Base-by-base conservation (phyloP, 2,113 vertebrate species). In the Lichenostomus cassidix region DNA sequence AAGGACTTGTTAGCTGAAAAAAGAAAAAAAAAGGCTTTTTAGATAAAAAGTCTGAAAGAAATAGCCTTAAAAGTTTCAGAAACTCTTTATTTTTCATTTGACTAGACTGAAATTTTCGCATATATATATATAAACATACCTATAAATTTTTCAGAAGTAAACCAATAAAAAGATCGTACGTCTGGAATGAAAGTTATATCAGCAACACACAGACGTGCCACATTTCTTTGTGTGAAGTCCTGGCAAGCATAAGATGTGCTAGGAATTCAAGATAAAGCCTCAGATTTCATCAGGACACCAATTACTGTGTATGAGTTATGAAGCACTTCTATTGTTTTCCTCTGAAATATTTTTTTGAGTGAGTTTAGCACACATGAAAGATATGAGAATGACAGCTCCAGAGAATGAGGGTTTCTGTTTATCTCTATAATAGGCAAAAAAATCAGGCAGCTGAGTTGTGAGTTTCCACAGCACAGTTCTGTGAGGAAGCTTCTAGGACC, bases 241-340 rank as follows among this genome's bases (percentile, higher is more conserved):
- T 7, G 15, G 41, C 23, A 85, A 91, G 23, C 4, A 6, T 20
- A 69, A 58, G 21, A 46, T 83, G 75, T n/a, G 12, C 28, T n/a
- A 87, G 24, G 59, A 91, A 91, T 77, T 90, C 41, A 44, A 67
- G 70, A 62, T 76, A 60, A 80, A 56, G 8, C 37, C 74, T 67
- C 75, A 69, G 63, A 70, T 93, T 94, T 94, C 82, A 85, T 70
- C 35, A 90, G 75, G 71, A 78, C 82, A 90, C 68, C 87, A 96
- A 81, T 83, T 93, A 93, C 76, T 70, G 10, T 71, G 33, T 55
- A 52, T 53, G 85, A 88, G 55, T 80, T 92, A 86, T 12, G 52
- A 90, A 95, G 13, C 17, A 70, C 17, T 80, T 83, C 47, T 56
- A 55, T 78, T 81, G 67, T 94, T 83, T 87, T 28, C 41, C 22